Conservation (phyloP, 2,113 vertebrate species). For the Vanacampus margaritifer region DNA sequence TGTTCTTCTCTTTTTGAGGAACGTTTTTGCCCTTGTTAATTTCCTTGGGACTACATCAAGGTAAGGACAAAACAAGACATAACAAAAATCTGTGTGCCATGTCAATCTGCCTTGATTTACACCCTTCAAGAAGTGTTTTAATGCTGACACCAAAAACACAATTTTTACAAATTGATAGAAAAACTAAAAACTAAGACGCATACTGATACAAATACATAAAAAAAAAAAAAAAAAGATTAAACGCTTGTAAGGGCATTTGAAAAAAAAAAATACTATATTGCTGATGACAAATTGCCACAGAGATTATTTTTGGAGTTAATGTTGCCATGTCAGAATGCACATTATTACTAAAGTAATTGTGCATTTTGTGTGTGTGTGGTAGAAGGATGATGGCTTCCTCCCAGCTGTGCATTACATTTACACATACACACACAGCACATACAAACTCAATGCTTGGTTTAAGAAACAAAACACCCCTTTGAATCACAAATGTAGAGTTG, state of each 20-base stretch:
- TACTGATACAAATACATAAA: background rate
- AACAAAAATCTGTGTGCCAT: background rate
- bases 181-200: too few species aligned
- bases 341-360: background rate
- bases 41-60: background rate
- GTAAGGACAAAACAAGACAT: background rate
- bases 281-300: background rate
- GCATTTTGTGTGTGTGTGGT: slow-evolving; percentile 3
- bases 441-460: slow-evolving; percentile 4
- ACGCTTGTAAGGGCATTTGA: background rate
- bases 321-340: background rate
- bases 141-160: too few species aligned
- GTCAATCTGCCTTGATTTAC: too few species aligned
- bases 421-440: slow-evolving; percentile 51
- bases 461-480: background rate
- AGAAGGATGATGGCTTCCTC: slow-evolving; percentile 24
- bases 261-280: background rate
- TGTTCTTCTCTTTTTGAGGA: background rate
- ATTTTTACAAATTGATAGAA: too few species aligned
- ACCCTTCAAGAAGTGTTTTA: too few species aligned
- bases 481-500: background rate
- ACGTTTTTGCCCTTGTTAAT: background rate
- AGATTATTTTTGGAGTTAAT: background rate
- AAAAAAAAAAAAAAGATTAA: background rate
- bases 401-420: slow-evolving; percentile 40